Base-by-base conservation (phyloP, 2,797 vertebrate species). In the Phrynocephalus guinanensis region DNA sequence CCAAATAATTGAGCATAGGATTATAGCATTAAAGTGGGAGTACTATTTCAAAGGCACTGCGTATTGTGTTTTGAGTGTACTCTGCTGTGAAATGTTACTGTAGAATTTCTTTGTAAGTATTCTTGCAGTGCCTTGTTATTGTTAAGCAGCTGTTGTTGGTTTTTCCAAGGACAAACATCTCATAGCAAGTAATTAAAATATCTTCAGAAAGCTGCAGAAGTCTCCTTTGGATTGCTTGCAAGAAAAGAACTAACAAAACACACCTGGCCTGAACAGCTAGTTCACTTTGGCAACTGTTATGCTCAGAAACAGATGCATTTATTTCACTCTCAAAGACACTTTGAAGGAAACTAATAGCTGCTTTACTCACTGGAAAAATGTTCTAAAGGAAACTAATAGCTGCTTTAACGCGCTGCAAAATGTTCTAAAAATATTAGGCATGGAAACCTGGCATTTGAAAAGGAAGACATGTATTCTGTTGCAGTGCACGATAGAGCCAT, bases 161-260 rank as follows among this genome's bases (percentile, higher is more conserved):
- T 9, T 0, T 88, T 92, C 68, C 66, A 79, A 87, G 26, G 22
- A 4, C 86, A 89, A 90, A 1, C 11, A 60, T 6, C 72, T 84
- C 73, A 71, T 71, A 85, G 87, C 52, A 83, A 71, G 71, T 81
- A 30, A 70, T 73, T 79, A 56, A 79, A 88, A 44, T 90, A 56
- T 71, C 90, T 10, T 87, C 20, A 89, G 60, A 86, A 84, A 28
- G 13, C 22, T 3, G 82, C 60, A 80, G 50, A 88, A 70, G 63
- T 82, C 3, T 85, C 76, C 71, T 48, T 33, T 0, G 0, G 84
- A 0, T 84, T 91, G 75, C 77, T 80, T 38, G 28, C 2, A 60
- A 22, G 33, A 73, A 88, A 79, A 85, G 6, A 88, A 73, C 1
- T 2, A 75, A 44, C 1, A 86, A 76, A 92, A 87, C 1, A 0